Evolutionary conservation across 2,797 vertebrate genomes (phyloP), one percentile per base, ranked within the genome.

Genomic region (Sebastes iracundus): DNA sequence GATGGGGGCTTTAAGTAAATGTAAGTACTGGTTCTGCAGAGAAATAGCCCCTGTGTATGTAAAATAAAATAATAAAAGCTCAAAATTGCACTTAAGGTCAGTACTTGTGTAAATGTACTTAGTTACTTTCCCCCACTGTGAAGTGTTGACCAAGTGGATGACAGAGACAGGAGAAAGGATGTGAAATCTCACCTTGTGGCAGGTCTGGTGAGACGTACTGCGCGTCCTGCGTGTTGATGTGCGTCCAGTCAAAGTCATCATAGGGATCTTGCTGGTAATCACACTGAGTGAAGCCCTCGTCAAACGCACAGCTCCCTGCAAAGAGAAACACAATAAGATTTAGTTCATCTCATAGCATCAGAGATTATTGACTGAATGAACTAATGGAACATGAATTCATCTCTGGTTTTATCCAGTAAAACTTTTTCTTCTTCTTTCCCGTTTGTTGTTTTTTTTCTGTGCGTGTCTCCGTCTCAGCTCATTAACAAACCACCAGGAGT

Each of bases 221-320:
- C 81, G 97, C 96, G 70, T 99, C 98, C 89, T 98, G 97, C 6
- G 97, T 97, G 30, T 98, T 99, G 91, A 99, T 96, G 55, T 99
- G 98, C 1, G 96, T 97, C 98, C 98, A 99, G 90, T 99, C 98
- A 5, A 99, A 99, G 93, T 99, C 98, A 73, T 99, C 97, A 0
- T 99, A 98, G 1, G 96, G 95, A 88, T 99, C 98, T 92, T 99
- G 98, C 87, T 98, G 97, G 93, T 99, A 99, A 89, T 99, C 97
- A 77, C 98, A 99, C 78, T 97, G 96, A 38, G 96, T 96, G 35
- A 97, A 97, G 55, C 98, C 97, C 53, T 99, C 98, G 68, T 99
- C 97, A 0, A 99, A 99, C 0, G 96, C 97, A 61, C 98, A 99
- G 77, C 98, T 98, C 69, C 98, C 98, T 99, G 86, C 7, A 91